phyloP scores from a whole-genome alignment of 2,797 vertebrate genomes.

The Nasua narica region DNA sequence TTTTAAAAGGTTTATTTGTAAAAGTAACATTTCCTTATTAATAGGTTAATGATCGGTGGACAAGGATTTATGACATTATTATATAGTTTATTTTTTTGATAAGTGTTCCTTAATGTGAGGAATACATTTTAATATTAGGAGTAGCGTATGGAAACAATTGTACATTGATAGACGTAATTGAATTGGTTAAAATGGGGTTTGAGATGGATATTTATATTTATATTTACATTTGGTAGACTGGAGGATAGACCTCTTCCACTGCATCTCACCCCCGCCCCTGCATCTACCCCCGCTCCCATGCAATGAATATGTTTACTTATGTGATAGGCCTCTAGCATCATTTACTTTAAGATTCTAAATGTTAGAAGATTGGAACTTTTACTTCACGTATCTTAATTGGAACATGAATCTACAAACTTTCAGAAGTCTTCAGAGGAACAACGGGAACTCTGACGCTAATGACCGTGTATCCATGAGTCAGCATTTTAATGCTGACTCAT shows the following conservation, averaged over 20 bases:
- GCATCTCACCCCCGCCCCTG: not conserved
- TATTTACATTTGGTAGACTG: not conserved
- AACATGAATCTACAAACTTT: not conserved
- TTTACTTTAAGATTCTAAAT: not conserved
- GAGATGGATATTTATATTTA: not conserved
- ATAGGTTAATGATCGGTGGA: not conserved
- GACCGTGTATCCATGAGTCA: too few species aligned
- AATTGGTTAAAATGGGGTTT: slow-evolving; percentile 32
- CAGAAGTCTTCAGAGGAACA: not conserved
- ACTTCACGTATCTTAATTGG: not conserved
- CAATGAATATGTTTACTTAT: not conserved
- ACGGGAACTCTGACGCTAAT: not conserved
- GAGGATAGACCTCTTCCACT: not conserved
- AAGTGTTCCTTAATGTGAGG: not conserved
- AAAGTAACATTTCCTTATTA: not conserved
- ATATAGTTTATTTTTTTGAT: not conserved
- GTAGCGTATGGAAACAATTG: not conserved
- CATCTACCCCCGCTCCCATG: not conserved
- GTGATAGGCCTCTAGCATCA: not conserved
- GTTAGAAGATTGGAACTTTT: not conserved
- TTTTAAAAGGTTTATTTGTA: not conserved
- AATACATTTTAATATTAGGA: slow-evolving; percentile 7
- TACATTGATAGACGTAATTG: not conserved
- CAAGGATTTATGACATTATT: not conserved
- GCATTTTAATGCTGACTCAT: not conserved